Evolutionary conservation across 2,797 vertebrate genomes (phyloP).

Genomic region (Erithacus rubecula): DNA sequence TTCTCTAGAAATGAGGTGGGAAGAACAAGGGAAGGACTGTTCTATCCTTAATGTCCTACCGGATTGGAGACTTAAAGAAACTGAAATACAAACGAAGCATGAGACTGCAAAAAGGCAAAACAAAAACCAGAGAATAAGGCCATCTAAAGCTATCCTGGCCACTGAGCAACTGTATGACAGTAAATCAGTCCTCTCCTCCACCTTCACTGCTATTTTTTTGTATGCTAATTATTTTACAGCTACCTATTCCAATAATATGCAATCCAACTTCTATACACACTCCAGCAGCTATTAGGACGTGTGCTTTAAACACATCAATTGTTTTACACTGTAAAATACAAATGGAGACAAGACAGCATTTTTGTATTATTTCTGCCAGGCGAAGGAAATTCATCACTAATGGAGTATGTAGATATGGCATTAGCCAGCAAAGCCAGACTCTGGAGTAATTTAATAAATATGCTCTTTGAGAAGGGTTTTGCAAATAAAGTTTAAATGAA

Average conservation of each 20-base stretch:
- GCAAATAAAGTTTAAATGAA: background rate
- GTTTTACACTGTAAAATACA: background rate
- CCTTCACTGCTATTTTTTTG: background rate
- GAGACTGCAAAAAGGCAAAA: background rate
- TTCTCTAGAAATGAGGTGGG: background rate
- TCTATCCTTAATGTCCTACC: background rate
- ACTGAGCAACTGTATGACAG: background rate
- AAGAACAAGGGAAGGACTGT: background rate
- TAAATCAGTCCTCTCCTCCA: background rate
- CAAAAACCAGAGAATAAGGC: background rate
- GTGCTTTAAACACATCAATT: background rate
- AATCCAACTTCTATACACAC: background rate
- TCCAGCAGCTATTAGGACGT: background rate
- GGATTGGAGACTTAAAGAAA: background rate
- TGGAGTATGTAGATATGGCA: background rate
- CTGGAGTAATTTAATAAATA: background rate
- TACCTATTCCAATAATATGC: background rate
- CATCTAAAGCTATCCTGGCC: background rate
- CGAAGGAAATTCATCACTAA: background rate
- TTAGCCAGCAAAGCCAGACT: background rate
- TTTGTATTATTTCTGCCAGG: background rate
- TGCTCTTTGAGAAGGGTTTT: background rate
- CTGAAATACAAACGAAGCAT: background rate
- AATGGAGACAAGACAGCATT: background rate
- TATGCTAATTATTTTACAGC: background rate